These are phyloP conservation scores for Phyllostomus discolor DNA, from an alignment of 2,113 vertebrate species.

Conservation along the genomic window DNA sequence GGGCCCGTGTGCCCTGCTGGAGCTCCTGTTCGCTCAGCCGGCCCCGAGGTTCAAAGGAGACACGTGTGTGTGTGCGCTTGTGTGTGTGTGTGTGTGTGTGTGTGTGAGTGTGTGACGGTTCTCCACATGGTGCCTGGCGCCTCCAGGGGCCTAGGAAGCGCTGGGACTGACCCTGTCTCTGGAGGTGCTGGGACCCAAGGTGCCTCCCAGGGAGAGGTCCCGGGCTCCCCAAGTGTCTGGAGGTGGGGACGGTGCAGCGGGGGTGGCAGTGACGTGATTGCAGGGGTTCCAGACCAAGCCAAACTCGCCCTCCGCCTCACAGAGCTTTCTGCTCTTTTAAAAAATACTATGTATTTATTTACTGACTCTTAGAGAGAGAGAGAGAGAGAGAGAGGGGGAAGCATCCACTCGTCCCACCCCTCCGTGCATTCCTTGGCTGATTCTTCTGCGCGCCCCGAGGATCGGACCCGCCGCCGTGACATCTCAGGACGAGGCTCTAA, in stretches of 20 bases:
- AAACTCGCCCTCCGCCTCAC: neutral
- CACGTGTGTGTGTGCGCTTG: too few species aligned
- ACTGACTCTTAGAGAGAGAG: too few species aligned
- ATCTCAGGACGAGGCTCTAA: too few species aligned
- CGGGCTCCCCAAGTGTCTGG: neutral
- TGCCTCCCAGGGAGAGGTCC: neutral
- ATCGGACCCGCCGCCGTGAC: too few species aligned
- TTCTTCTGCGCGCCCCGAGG: too few species aligned
- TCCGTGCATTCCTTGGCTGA: too few species aligned
- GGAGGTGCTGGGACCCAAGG: neutral
- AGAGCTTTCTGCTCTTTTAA: neutral
- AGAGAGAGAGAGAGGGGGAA: too few species aligned
- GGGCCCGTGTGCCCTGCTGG: accelerated
- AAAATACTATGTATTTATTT: too few species aligned
- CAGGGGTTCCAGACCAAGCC: neutral
- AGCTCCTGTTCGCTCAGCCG: neutral
- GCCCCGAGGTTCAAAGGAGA: neutral
- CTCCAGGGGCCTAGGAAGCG: accelerated
- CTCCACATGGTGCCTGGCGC: neutral
- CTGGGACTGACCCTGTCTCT: neutral
- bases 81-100: too few species aligned
- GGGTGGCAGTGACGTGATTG: neutral
- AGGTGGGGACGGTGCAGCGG: neutral
- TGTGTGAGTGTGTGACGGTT: too few species aligned
- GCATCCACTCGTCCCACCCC: too few species aligned